Percentiles rank a stretch among this genome's conserved stretches.
phyloP scores from a whole-genome alignment of 2,888 invertebrate species.

The Phoenoteleia sp. region DNA sequence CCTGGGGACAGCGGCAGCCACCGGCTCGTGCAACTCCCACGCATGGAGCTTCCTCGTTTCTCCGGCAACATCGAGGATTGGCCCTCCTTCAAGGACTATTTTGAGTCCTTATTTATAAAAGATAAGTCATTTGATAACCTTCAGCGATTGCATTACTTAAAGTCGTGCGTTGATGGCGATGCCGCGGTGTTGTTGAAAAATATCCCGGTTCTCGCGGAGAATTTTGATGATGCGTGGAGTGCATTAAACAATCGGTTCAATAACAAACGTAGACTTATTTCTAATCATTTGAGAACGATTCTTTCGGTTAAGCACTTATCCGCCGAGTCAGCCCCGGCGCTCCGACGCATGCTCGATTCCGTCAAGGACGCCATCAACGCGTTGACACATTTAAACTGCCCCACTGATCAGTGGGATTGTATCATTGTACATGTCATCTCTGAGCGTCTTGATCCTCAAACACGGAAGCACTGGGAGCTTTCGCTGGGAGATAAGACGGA shows the following conservation, averaged over 20 bases:
- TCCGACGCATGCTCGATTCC: neutral
- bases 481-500: too few species aligned
- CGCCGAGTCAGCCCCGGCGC: neutral
- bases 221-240: neutral
- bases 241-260: neutral
- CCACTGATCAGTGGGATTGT: neutral
- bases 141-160: neutral
- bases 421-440: too few species aligned
- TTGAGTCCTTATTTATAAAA: neutral
- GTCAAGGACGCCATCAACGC: neutral
- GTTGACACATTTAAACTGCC: neutral
- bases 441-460: too few species aligned
- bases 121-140: neutral
- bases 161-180: conserved; percentile 28
- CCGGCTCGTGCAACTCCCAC: neutral
- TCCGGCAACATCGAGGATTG: neutral
- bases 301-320: neutral
- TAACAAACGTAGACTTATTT: neutral
- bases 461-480: too few species aligned
- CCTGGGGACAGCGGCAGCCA: neutral
- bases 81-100: neutral
- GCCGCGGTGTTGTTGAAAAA: neutral
- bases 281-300: neutral
- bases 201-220: neutral
- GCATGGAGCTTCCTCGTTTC: neutral